A percentile compares a stretch with the other conserved stretches of the same genome.
Conservation (phyloP, 2,113 vertebrate species). For the Pachyramphus minor region DNA sequence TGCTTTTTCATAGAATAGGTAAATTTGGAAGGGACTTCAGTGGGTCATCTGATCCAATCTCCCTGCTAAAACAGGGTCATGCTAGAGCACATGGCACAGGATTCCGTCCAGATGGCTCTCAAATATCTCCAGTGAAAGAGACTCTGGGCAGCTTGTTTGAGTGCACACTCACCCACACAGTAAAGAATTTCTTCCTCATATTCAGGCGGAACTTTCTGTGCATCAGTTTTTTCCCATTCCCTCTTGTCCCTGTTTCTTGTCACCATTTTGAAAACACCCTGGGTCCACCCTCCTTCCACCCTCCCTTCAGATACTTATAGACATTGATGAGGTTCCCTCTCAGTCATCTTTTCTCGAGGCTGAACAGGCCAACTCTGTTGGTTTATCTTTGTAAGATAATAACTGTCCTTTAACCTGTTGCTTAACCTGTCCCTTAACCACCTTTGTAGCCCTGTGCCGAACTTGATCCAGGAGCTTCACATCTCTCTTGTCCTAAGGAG, state of each 20-base stretch:
- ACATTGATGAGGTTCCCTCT: neutral
- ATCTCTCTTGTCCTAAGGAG: neutral
- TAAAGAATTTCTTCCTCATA: neutral
- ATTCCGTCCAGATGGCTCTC: neutral
- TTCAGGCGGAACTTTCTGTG: neutral
- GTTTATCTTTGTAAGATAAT: accelerated
- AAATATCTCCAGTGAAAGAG: neutral
- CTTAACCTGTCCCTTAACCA: neutral
- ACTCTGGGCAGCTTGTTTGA: neutral
- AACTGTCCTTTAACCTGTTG: too few relatives aligned
- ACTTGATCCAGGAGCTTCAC: neutral
- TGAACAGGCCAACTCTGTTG: neutral
- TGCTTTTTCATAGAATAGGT: neutral
- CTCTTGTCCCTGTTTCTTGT: neutral
- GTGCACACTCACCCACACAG: accelerated
- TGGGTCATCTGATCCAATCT: neutral
- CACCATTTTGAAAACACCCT: accelerated
- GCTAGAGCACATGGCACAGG: neutral
- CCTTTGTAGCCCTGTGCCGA: neutral
- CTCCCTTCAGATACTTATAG: accelerated
- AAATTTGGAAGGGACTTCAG: neutral
- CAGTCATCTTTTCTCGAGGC: accelerated
- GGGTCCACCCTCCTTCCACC: too few relatives aligned
- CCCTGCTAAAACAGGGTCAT: neutral
- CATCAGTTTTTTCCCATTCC: neutral